Conservation (phyloP, 2,888 invertebrate species). For the Hypolimnas misippus region DNA sequence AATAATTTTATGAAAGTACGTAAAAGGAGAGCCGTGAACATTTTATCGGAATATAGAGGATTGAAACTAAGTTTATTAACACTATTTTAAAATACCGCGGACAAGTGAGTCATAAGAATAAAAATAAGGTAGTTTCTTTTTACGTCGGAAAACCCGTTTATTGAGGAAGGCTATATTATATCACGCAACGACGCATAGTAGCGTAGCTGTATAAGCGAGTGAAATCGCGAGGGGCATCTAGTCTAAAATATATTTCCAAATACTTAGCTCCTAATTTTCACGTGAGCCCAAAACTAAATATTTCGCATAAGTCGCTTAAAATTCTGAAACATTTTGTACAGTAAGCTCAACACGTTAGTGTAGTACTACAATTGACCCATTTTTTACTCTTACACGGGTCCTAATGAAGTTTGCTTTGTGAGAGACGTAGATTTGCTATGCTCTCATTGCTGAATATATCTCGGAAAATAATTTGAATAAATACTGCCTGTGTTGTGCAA, state of each 20-base stretch:
- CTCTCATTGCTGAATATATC: constrained; percentile 31
- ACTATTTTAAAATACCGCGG: too few species aligned
- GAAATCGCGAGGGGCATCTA: too few species aligned
- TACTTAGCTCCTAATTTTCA: background rate
- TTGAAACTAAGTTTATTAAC: too few species aligned
- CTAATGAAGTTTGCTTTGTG: constrained; percentile 53
- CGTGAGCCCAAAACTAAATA: background rate
- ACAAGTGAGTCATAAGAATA: too few species aligned
- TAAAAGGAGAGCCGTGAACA: too few species aligned
- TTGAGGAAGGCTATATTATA: too few species aligned
- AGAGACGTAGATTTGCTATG: constrained; percentile 44
- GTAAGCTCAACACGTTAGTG: constrained; percentile 22
- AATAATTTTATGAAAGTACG: too few species aligned
- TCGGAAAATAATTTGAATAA: constrained; percentile 23
- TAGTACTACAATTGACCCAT: constrained; percentile 37
- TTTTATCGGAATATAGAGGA: too few species aligned
- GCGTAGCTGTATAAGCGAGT: too few species aligned
- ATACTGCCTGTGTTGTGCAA: constrained; percentile 12
- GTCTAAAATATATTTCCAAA: background rate
- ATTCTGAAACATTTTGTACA: constrained; percentile 23
- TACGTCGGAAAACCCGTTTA: too few species aligned
- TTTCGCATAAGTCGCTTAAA: constrained; percentile 17
- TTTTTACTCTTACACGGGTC: constrained; percentile 45
- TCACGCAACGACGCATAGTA: too few species aligned
- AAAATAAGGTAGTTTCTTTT: too few species aligned